Evolutionary conservation across 2,113 vertebrate species (phyloP).

Genomic region (Recurvirostra avosetta): DNA sequence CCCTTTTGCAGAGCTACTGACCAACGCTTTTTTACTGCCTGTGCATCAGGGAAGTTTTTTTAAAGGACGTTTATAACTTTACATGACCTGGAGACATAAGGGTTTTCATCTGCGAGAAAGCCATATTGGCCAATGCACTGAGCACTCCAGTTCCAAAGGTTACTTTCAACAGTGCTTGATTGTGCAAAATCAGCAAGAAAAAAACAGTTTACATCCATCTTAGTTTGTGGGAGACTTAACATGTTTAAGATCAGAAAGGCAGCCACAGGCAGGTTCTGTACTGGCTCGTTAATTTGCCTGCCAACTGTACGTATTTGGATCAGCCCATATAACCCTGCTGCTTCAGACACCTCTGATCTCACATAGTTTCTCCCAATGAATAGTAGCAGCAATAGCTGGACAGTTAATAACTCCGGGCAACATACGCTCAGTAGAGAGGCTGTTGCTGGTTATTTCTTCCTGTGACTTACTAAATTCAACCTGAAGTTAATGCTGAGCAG

Average conservation of each 20-base stretch:
- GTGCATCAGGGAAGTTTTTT: not conserved
- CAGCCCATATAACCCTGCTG: not conserved
- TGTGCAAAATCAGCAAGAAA: conserved; percentile 33
- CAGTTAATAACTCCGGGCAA: not conserved
- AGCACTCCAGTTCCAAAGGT: not conserved
- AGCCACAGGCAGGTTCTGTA: not conserved
- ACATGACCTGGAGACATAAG: not conserved
- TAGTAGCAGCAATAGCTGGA: not conserved
- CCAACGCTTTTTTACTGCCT: not conserved
- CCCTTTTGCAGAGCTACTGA: not conserved
- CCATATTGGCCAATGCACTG: not conserved
- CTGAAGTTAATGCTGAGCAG: not conserved
- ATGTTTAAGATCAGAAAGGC: conserved; percentile 6
- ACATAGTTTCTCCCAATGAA: not conserved
- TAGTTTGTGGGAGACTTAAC: not conserved
- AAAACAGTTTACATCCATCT: not conserved
- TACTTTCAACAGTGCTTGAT: conserved; percentile 5
- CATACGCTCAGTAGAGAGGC: not conserved
- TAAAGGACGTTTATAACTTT: not conserved
- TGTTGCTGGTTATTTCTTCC: not conserved
- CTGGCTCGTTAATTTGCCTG: not conserved
- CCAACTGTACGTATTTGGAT: not conserved
- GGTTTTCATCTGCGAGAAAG: not conserved
- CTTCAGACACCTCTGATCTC: conserved; percentile 7
- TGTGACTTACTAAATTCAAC: not conserved